Evolutionary conservation across 2,797 vertebrate genomes (phyloP), one percentile per base, ranked within the genome.

Genomic region (Thamnophis elegans): DNA sequence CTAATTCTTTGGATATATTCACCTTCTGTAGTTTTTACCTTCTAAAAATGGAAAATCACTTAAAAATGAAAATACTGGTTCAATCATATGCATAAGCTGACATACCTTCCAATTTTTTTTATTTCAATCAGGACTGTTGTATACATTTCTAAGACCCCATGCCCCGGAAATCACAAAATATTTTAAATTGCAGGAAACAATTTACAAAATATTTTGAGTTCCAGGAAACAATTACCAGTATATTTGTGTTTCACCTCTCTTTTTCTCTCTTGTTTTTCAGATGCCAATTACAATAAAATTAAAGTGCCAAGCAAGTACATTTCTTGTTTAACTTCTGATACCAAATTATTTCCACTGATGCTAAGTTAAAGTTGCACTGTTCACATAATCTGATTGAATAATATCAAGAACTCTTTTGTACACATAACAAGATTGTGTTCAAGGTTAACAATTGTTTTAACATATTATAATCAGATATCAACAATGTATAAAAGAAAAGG

Each of bases 361-460:
- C 36, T 32, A 78, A 42, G 18, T 78, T 78, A 22, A 42, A 11
- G 73, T 42, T 42, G 18, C 36, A 78, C 36, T 78, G 9, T 22
- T 78, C 9, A 22, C 73, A 78, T 78, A 42, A 78, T 42, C 73
- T 22, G 18, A 42, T 62, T 60, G 1, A 14, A 53, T 88, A 82
- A 82, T 82, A 42, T n/a, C 25, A 26, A 16, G 32, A 73, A 18
- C 2, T 22, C 3, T 18, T 60, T 54, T 13, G 0, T 26, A 14
- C 36, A 73, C 28, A 8, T 87, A 42, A 86, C 89, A 92, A 36
- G 22, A 3, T 53, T 60, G 16, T 0, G 14, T 88, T 88, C 42
- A 87, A 47, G 78, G 86, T 91, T 93, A 93, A 93, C 82, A 54
- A 88, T 88, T 93, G 60, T 18, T n/a, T 91, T 73, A 36, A 73